Percentiles rank a stretch among this genome's conserved stretches.
Evolutionary conservation across 2,888 invertebrate species (phyloP).

Genomic region (Carpatolechia fugitivella): DNA sequence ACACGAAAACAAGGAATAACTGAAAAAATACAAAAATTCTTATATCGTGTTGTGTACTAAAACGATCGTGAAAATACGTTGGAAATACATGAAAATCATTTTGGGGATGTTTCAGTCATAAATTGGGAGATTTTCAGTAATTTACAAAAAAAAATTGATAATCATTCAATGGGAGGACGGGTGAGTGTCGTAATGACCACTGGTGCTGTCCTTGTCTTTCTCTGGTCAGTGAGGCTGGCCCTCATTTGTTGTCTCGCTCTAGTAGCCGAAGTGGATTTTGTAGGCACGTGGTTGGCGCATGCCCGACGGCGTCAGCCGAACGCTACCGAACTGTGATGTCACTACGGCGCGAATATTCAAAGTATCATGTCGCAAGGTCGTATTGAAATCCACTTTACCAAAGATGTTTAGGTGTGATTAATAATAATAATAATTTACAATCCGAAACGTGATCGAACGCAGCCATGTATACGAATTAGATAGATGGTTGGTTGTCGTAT

Average conservation of each 20-base stretch:
- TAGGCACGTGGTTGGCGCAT: slow-evolving; percentile 34
- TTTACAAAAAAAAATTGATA: slow-evolving; percentile 55
- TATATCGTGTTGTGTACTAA: slow-evolving; percentile 42
- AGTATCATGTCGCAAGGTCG: neutral
- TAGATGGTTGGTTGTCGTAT: too few relatives aligned
- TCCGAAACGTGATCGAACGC: too few relatives aligned
- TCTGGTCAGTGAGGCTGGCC: slow-evolving; percentile 13
- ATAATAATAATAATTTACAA: too few relatives aligned
- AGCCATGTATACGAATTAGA: too few relatives aligned
- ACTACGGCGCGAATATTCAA: slow-evolving; percentile 28
- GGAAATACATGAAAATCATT: slow-evolving; percentile 50
- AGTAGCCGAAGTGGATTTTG: slow-evolving; percentile 29
- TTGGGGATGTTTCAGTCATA: slow-evolving; percentile 54
- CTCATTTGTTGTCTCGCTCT: slow-evolving; percentile 39
- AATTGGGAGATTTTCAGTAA: slow-evolving; percentile 46
- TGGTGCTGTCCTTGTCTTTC: slow-evolving; percentile 46
- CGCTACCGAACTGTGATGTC: slow-evolving; percentile 22
- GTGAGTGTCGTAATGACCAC: slow-evolving; percentile 52
- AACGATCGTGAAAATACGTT: slow-evolving; percentile 51
- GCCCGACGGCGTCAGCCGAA: slow-evolving; percentile 25
- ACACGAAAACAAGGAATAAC: slow-evolving; percentile 43
- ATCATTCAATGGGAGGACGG: slow-evolving; percentile 54
- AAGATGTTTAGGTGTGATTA: too few relatives aligned
- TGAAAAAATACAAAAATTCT: slow-evolving; percentile 44
- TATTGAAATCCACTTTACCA: neutral